These are phyloP conservation scores for Polietes domitor DNA, from an alignment of 2,888 invertebrate species.

Conservation along the genomic window DNA sequence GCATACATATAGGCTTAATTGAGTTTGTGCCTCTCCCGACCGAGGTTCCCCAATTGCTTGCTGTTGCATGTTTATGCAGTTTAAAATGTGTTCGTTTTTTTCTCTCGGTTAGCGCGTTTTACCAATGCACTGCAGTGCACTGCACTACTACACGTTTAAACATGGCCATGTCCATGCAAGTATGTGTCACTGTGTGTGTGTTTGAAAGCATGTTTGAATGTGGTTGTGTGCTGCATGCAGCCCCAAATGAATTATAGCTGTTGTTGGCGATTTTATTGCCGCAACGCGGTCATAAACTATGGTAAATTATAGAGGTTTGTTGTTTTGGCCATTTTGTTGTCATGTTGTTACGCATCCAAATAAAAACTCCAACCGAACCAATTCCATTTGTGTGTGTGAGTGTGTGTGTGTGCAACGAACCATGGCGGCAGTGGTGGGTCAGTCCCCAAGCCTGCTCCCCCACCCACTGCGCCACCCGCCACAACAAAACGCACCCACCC, in stretches of 20 bases:
- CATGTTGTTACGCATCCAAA: conserved; percentile 77
- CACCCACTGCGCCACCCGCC: not conserved
- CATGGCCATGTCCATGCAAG: not conserved
- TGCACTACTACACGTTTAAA: not conserved
- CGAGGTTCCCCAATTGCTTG: not conserved
- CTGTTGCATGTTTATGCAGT: conserved; percentile 7
- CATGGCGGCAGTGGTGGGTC: not conserved
- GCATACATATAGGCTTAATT: conserved; percentile 50
- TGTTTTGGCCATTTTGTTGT: conserved; percentile 80
- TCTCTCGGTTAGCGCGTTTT: conserved; percentile 58
- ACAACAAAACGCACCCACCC: not conserved
- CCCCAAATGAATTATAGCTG: conserved; percentile 79
- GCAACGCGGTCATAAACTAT: conserved; percentile 80
- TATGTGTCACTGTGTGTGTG: not conserved
- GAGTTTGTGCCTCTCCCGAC: not conserved
- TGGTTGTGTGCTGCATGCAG: conserved; percentile 60
- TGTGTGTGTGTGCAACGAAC: too few species aligned
- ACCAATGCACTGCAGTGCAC: conserved; percentile 62
- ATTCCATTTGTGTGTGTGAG: conserved; percentile 8
- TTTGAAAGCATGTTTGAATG: conserved; percentile 70
- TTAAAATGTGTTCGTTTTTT: not conserved
- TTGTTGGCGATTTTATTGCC: conserved; percentile 80
- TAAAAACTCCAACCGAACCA: conserved; percentile 64
- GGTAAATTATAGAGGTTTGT: conserved; percentile 80
- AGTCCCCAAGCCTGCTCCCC: not conserved